These are phyloP conservation scores for Gastracanthus pulcherrimus DNA, from an alignment of 2,888 invertebrate genomes.

Conservation along the genomic window DNA sequence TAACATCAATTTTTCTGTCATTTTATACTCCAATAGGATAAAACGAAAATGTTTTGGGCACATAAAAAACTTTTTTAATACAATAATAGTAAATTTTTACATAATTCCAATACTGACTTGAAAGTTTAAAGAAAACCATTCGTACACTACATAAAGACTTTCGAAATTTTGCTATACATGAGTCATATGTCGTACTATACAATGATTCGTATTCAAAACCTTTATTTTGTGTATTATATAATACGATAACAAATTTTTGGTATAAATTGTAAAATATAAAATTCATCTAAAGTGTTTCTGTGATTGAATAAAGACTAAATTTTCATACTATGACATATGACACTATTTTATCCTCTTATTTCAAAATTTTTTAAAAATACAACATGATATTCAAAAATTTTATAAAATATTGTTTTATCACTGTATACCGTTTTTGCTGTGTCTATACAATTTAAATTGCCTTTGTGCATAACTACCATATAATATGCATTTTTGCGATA, in stretches of 20 bases:
- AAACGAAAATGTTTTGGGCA: too few species aligned
- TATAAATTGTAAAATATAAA: neutral
- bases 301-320: constrained; percentile 43
- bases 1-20: neutral
- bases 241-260: too few species aligned
- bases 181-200: neutral
- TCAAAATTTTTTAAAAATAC: constrained; percentile 1
- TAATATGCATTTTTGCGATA: neutral
- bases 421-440: neutral
- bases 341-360: neutral
- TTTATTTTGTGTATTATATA: too few species aligned
- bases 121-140: neutral
- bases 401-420: neutral
- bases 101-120: neutral
- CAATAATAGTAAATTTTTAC: neutral
- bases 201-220: neutral
- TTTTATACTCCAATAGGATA: neutral
- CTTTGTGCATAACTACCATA: neutral
- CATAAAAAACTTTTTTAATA: neutral
- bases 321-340: neutral
- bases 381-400: too few species aligned
- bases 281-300: constrained; percentile 21
- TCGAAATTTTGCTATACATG: neutral
- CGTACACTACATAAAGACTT: neutral
- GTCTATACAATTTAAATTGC: constrained; percentile 9